Conservation (phyloP, 1,140 invertebrate species). For the Halictus rubicundus region DNA sequence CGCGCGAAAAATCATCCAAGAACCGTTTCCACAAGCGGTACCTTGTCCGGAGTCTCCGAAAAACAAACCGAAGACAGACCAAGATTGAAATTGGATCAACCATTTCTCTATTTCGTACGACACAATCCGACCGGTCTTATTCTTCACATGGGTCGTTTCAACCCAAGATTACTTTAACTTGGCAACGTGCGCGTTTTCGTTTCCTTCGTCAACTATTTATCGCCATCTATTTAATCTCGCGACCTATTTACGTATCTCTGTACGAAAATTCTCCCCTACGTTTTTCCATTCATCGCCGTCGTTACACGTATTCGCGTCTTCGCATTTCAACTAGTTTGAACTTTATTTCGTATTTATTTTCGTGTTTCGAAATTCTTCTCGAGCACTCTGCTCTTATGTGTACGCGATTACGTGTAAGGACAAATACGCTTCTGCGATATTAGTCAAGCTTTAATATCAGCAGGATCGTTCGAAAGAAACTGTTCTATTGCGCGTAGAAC, state of each 20-base stretch:
- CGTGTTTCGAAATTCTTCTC: not conserved
- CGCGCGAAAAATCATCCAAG: not conserved
- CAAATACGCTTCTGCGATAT: slow-evolving; percentile 1
- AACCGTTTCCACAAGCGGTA: slow-evolving; percentile 5
- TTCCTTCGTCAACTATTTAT: not conserved
- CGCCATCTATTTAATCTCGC: not conserved
- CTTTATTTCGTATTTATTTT: no score
- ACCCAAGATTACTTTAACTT: slow-evolving; percentile 86
- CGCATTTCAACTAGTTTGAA: not conserved
- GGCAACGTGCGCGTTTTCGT: not conserved
- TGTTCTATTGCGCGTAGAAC: not conserved
- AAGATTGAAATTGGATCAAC: slow-evolving; percentile 89
- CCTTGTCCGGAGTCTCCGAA: slow-evolving; percentile 34
- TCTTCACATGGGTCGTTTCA: slow-evolving; percentile 91
- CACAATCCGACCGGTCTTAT: slow-evolving; percentile 94
- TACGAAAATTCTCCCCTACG: not conserved
- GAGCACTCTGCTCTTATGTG: not conserved
- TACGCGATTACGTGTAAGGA: not conserved
- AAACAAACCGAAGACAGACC: slow-evolving; percentile 81
- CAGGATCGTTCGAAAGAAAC: not conserved
- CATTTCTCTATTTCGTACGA: slow-evolving; percentile 91
- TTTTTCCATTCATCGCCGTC: not conserved
- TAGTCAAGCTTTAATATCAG: not conserved
- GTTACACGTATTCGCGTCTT: not conserved
- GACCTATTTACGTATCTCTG: not conserved